Evolutionary conservation across 1,140 invertebrate species (phyloP).

Genomic region (Brachionus manjavacas): DNA sequence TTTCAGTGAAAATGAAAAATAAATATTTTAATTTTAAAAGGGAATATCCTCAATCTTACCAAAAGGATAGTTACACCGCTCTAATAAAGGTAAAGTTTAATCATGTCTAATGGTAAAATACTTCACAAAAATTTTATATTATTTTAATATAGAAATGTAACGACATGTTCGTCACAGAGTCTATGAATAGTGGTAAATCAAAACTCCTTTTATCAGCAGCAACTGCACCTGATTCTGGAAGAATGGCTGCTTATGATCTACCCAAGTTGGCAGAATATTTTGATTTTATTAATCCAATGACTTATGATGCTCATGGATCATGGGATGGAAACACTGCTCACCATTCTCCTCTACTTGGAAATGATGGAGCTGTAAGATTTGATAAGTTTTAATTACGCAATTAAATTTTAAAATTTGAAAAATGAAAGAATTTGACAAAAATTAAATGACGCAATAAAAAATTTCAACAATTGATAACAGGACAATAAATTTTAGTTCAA

Average conservation of each 20-base stretch:
- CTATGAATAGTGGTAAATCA: slow-evolving; percentile 67
- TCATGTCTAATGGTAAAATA: neutral
- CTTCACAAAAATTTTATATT: neutral
- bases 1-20: neutral
- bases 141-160: slow-evolving; percentile 67
- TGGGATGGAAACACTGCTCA: slow-evolving; percentile 59
- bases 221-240: slow-evolving; percentile 74
- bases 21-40: slow-evolving; percentile 69
- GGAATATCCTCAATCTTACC: slow-evolving; percentile 83
- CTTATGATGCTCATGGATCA: slow-evolving; percentile 89
- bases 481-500: too few species aligned
- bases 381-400: too few species aligned
- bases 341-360: slow-evolving; percentile 45
- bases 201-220: slow-evolving; percentile 86
- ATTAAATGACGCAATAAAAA: too few species aligned
- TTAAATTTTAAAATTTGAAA: too few species aligned
- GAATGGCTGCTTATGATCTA: slow-evolving; percentile 86
- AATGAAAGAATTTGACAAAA: neutral
- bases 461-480: too few species aligned
- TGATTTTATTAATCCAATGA: slow-evolving; percentile 84
- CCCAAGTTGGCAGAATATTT: slow-evolving; percentile 75
- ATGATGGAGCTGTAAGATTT: slow-evolving; percentile 23
- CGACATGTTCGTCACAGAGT: slow-evolving; percentile 80
- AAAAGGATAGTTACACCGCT: slow-evolving; percentile 79
- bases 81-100: slow-evolving; percentile 65